Evolutionary conservation across 2,113 vertebrate genomes (phyloP), one percentile per base, ranked within the genome.

Genomic region (Podarcis muralis): DNA sequence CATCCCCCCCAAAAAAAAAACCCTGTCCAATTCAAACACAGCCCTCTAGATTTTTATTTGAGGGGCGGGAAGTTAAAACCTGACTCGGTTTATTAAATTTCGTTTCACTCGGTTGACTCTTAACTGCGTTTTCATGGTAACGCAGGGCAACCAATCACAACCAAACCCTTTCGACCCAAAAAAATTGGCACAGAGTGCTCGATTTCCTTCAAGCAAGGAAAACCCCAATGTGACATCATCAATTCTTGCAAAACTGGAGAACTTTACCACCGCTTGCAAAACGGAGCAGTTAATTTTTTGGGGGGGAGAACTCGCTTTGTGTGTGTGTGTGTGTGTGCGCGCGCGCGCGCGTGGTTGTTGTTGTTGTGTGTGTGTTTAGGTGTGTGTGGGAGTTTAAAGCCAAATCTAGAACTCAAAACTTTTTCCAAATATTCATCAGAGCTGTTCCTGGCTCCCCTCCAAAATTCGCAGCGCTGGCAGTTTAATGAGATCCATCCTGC

Each of bases 401-500:
- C 59, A 62, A 62, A 62, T 62, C 15, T 4, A 74, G 30, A 11
- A 20, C 3, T 13, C 9, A 16, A 48, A 40, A 40, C 23, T 16
- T 16, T n/a, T 23, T 35, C 75, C 62, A 68, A 78, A 48, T 86
- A 48, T 78, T 43, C 59, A 23, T 48, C 75, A 23, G 76, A 11
- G 43, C 65, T 25, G 30, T 37, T 43, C 20, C 76, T 72, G 86
- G 78, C 87, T 32, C 86, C 68, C 22, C 35, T 83, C 87, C 80
- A 30, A 32, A 75, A 62, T 65, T 75, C 80, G 69, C 80, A 48
- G 37, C 48, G 78, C 86, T 72, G 78, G 79, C 68, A 72, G 86
- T 62, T 87, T 87, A 87, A 85, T 84, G 76, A 79, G 82, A 65
- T 85, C 88, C 88, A 85, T 74, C 84, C 87, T 81, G 69, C 69